Evolutionary conservation across 2,888 invertebrate genomes (phyloP).

Genomic region (Arctia plantaginis): DNA sequence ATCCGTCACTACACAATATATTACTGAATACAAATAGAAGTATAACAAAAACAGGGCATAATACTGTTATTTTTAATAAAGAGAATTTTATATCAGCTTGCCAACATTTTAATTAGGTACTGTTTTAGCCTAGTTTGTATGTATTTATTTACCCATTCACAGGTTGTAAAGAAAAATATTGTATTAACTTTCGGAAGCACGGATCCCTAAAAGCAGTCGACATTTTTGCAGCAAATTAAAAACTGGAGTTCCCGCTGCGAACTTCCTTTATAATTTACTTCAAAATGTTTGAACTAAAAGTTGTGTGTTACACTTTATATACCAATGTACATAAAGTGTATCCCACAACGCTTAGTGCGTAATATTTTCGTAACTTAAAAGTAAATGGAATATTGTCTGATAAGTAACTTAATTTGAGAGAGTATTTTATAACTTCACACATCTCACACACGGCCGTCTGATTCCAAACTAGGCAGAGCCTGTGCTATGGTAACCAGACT

Average conservation of each 20-base stretch:
- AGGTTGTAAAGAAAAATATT: conserved; percentile 15
- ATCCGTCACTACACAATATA: too few species aligned
- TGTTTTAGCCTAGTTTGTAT: conserved; percentile 1
- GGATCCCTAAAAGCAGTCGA: conserved; percentile 33
- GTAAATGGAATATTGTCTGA: too few species aligned
- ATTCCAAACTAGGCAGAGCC: too few species aligned
- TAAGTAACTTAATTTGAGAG: too few species aligned
- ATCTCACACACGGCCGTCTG: too few species aligned
- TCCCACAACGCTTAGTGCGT: too few species aligned
- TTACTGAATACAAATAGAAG: neutral
- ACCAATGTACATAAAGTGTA: too few species aligned
- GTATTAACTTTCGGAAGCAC: conserved; percentile 30
- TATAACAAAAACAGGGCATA: neutral
- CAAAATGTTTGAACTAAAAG: conserved; percentile 5
- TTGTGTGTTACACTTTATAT: conserved; percentile 1
- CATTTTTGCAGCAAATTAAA: conserved; percentile 52
- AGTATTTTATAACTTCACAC: too few species aligned
- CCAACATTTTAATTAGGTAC: conserved; percentile 3
- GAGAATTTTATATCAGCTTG: neutral
- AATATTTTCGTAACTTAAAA: too few species aligned
- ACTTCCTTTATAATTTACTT: conserved; percentile 56
- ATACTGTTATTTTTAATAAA: neutral
- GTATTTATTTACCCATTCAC: conserved; percentile 5
- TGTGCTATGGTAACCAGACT: too few species aligned
- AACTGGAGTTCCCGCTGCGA: conserved; percentile 53